A percentile compares a stretch with the other conserved stretches of the same genome.
These are phyloP conservation scores for Myotis pilosus DNA, from an alignment of 2,797 vertebrate genomes.

Conservation along the genomic window DNA sequence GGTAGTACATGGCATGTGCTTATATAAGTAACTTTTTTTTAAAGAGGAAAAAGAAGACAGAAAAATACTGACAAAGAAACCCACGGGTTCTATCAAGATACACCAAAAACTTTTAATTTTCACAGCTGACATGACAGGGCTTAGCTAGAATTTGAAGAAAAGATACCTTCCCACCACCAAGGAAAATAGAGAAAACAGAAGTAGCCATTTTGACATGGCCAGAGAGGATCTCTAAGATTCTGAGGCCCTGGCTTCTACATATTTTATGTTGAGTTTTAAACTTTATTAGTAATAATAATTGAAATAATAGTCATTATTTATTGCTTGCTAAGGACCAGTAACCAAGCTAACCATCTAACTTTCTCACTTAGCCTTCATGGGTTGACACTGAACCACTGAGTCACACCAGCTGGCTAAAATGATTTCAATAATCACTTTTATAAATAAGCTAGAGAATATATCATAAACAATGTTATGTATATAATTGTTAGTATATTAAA, in stretches of 20 bases:
- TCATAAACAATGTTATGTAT: not conserved
- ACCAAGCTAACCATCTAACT: not conserved
- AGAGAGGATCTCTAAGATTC: not conserved
- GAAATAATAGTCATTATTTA: not conserved
- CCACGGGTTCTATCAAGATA: not conserved
- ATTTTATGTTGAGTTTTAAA: not conserved
- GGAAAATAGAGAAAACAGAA: not conserved
- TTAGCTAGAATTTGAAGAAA: not conserved
- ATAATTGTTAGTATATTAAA: not conserved
- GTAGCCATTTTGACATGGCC: not conserved
- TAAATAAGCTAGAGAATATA: not conserved
- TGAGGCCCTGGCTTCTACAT: not conserved
- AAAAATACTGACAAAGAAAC: slow-evolving; percentile 39
- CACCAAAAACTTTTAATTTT: not conserved
- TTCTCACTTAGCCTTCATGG: not conserved
- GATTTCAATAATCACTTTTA: not conserved
- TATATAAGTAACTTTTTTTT: slow-evolving; percentile 8
- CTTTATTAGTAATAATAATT: not conserved
- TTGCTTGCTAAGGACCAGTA: not conserved
- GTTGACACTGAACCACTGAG: too few species aligned
- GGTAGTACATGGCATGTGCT: not conserved
- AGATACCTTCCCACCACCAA: not conserved
- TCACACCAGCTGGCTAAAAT: too few species aligned
- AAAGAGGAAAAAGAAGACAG: not conserved
- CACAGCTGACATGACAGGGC: not conserved